These are phyloP conservation scores for Eupleurogrammus muticus DNA, from an alignment of 2,797 vertebrate species.

Conservation along the genomic window DNA sequence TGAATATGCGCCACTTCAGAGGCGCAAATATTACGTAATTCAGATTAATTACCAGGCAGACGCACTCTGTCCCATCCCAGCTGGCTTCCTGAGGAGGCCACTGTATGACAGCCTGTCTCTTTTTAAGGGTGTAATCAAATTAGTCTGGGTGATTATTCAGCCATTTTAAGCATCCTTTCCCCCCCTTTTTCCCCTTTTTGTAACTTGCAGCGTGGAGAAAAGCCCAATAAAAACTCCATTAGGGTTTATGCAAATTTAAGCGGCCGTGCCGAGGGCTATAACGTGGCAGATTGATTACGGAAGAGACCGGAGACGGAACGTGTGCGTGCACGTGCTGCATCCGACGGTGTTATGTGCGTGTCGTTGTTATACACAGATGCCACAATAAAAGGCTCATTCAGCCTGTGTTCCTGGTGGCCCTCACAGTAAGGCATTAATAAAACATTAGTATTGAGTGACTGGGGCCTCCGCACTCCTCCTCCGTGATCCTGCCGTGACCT, in stretches of 20 bases:
- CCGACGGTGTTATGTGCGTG: conserved; percentile 43
- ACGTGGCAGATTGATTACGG: conserved; percentile 79
- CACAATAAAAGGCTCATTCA: conserved; percentile 82
- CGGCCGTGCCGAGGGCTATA: conserved; percentile 64
- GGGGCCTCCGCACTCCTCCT: conserved; percentile 66
- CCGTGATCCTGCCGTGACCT: conserved; percentile 68
- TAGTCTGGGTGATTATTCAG: conserved; percentile 78
- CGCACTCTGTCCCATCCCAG: conserved; percentile 54
- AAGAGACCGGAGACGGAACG: conserved; percentile 63
- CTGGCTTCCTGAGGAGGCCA: conserved; percentile 61
- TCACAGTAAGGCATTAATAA: conserved; percentile 86
- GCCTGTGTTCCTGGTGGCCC: conserved; percentile 77
- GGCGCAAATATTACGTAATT: conserved; percentile 66
- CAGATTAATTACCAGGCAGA: conserved; percentile 74
- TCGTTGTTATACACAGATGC: conserved; percentile 82
- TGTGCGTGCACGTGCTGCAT: conserved; percentile 66
- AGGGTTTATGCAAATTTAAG: conserved; percentile 83
- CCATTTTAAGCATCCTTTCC: conserved; percentile 66
- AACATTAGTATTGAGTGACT: conserved; percentile 86
- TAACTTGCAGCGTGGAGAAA: conserved; percentile 64
- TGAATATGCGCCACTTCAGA: conserved; percentile 56
- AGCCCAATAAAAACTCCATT: conserved; percentile 83
- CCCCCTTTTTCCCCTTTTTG: conserved; percentile 59
- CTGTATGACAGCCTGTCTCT: conserved; percentile 72
- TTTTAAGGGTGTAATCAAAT: conserved; percentile 78